Base-by-base conservation (phyloP, 2,113 vertebrate species). In the Corythoichthys intestinalis region DNA sequence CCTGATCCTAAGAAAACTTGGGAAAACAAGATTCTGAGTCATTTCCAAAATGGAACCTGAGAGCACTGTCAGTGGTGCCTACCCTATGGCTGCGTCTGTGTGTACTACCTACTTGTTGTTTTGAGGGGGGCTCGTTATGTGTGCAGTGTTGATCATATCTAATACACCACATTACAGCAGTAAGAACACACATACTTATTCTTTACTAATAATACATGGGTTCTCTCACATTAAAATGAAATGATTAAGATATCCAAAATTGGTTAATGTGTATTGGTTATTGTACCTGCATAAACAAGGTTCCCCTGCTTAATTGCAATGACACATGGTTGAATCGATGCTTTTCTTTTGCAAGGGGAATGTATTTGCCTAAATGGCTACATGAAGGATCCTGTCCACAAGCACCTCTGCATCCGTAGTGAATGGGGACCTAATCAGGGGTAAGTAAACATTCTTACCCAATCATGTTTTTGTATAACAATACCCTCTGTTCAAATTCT, bases 401-500 rank as follows among this genome's bases (percentile, higher is more conserved):
- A 98, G 80, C 95, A 99, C 59, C 96, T 99, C 68, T 99, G 97
- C 89, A 99, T 98, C 87, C 94, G 97, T 65, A 99, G 98, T 0
- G 96, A 98, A 81, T 99, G 97, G 97, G 97, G 96, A 15, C 94
- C 94, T 0, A 99, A 99, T 90, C 97, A 99, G 75, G 97, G 97
- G 97, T 99, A 90, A 93, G 96, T 94, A 70, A 76, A 74, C 65
- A 63, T 73, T 72, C 80, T 78, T 44, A 70, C 44, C 37, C 20
- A 59, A 56, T 47, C 69, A 59, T 50, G 14, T 67, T 70, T 39
- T 48, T 62, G 64, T 71, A 69, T 66, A 20, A 67, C 79, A 49
- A 75, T 77, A 69, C 41, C 41, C 41, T 44, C 4, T 44, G 41
- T 44, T 44, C 41, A 28, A 28, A 28, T 28, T 44, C 9, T 4